Percentiles rank a stretch among this genome's conserved stretches.
Evolutionary conservation across 2,113 vertebrate genomes (phyloP).

Genomic region (Bubo blakistoni): DNA sequence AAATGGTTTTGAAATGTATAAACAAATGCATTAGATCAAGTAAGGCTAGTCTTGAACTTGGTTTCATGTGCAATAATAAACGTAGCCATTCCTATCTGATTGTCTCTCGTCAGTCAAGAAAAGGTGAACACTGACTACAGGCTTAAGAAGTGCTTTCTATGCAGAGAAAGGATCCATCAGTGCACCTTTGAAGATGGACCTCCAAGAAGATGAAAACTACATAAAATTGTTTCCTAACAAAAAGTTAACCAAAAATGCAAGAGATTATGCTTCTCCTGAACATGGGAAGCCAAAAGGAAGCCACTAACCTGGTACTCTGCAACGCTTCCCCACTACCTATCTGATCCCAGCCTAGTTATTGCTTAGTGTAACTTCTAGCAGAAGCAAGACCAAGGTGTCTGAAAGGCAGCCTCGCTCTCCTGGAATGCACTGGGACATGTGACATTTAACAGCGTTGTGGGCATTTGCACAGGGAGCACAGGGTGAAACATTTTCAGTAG

Average conservation of each 20-base stretch:
- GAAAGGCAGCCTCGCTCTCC: accelerated
- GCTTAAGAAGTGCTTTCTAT: not conserved
- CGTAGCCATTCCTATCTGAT: not conserved
- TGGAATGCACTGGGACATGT: not conserved
- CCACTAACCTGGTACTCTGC: not conserved
- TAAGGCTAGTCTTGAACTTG: not conserved
- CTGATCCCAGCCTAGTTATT: not conserved
- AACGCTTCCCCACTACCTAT: not conserved
- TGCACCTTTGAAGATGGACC: not conserved
- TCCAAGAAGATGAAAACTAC: not conserved
- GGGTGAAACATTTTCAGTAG: not conserved
- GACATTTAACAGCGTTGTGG: not conserved
- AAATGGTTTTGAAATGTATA: not conserved
- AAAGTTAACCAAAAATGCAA: not conserved
- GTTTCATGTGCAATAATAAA: not conserved
- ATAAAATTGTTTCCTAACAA: not conserved
- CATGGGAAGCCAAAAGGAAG: not conserved
- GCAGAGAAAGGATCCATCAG: not conserved
- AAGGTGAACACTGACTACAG: not conserved
- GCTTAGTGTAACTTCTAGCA: not conserved
- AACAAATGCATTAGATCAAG: not conserved
- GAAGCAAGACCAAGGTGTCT: not conserved
- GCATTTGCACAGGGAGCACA: not conserved
- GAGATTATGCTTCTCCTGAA: not conserved
- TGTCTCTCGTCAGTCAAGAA: not conserved